Evolutionary conservation across 2,888 invertebrate species (phyloP), one percentile per base, ranked within the genome.

Genomic region (Pristionchus mayeri): DNA sequence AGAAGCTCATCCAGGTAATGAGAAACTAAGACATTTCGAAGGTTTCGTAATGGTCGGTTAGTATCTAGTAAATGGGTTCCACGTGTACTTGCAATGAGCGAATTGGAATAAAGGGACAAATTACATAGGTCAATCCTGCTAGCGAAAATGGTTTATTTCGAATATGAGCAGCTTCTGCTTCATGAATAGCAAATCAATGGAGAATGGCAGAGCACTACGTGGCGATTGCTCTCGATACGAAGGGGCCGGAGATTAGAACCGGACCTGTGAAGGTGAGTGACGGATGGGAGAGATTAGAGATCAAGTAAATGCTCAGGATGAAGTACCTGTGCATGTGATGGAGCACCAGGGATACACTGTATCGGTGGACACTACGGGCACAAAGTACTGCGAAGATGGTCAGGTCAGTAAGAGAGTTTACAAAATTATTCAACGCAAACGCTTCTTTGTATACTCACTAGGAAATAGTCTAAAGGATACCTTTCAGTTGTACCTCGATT

Each of bases 171-270:
- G n/a, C n/a, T n/a, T n/a, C n/a, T n/a, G n/a, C n/a, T n/a, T n/a
- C n/a, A n/a, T n/a, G n/a, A n/a, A n/a, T n/a, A n/a, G n/a, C n/a
- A n/a, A n/a, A n/a, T n/a, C n/a, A 13, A 44, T 44, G 44, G 44
- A n/a, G n/a, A 44, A 71, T 71, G 37, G 44, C 71, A 71, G 71
- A 85, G 9, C n/a, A 54, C 93, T 96, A 84, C 75, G 75, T 75
- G 0, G 84, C 84, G 27, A 84, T 84, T 27, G 84, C 84, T 11
- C 50, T 84, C 40, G 84, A 84, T 27, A 84, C 75, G 27, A 84
- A 84, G 75, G 84, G 84, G 48, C 84, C 84, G 50, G 84, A 84
- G 84, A 84, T 84, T 18, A 48, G 84, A 75, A 84, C 84, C 37
- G 84, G 84, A 9, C 84, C 84, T 6, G 54, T 54, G 40, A 75